Evolutionary conservation across 2,113 vertebrate species (phyloP).

Genomic region (Hystrix brachyura): DNA sequence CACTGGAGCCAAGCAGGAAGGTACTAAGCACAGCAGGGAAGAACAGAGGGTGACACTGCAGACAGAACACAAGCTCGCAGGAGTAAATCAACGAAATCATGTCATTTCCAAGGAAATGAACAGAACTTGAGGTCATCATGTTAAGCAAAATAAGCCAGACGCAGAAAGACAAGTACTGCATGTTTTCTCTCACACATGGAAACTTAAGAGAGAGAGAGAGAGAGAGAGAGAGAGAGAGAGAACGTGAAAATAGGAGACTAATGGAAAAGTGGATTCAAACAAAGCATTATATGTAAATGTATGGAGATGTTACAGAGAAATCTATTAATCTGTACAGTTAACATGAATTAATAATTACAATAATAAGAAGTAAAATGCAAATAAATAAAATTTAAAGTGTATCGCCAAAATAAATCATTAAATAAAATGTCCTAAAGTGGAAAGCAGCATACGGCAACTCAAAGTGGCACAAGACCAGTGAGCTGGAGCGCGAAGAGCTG

Average conservation of each 20-base stretch:
- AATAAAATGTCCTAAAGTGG: not conserved
- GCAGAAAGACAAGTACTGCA: not conserved
- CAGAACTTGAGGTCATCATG: not conserved
- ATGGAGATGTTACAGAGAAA: not conserved
- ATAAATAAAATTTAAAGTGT: not conserved
- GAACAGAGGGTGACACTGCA: not conserved
- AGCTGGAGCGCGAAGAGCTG: too few relatives aligned
- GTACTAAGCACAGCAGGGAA: fast-evolving
- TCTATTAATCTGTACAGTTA: not conserved
- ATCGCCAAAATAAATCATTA: not conserved
- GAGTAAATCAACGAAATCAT: not conserved
- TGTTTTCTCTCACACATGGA: not conserved
- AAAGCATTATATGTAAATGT: not conserved
- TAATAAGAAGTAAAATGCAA: not conserved
- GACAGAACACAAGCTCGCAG: not conserved
- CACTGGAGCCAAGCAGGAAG: fast-evolving
- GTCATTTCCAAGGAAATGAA: not conserved
- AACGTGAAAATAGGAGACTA: not conserved
- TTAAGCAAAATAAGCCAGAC: not conserved
- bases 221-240: not conserved
- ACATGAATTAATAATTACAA: not conserved
- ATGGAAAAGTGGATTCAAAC: not conserved
- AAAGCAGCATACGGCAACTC: too few relatives aligned
- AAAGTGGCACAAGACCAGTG: fast-evolving
- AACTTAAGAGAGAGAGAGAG: not conserved